phyloP scores from a whole-genome alignment of 2,888 invertebrate species.

The Phania funesta region DNA sequence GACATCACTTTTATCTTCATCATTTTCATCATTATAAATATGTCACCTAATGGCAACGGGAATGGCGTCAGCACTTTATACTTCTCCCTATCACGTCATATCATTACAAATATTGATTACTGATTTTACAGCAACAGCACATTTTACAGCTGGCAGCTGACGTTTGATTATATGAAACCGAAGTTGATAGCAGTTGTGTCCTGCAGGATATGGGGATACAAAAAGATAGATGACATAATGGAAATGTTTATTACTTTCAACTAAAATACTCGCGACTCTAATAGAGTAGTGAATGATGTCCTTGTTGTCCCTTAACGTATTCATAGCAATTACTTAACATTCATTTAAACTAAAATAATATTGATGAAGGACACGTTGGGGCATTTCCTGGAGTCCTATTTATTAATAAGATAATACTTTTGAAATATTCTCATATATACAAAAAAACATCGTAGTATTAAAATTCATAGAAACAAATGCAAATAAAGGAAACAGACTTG shows the following conservation, averaged over 20 bases:
- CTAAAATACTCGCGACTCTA: not conserved
- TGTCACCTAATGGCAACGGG: slow-evolving; percentile 43
- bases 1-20: slow-evolving; percentile 6
- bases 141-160: slow-evolving; percentile 60
- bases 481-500: no score
- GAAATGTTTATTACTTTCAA: not conserved
- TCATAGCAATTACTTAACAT: not conserved
- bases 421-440: no score
- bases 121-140: slow-evolving; percentile 45
- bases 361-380: no score
- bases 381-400: no score
- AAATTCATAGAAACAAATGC: no score
- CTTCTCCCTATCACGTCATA: slow-evolving; percentile 32
- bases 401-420: no score
- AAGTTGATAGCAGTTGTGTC: not conserved
- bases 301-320: not conserved
- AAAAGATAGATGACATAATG: slow-evolving; percentile 20
- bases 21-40: slow-evolving; percentile 26
- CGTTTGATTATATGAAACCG: slow-evolving; percentile 21
- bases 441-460: no score
- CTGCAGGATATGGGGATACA: not conserved
- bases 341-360: no score
- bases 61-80: slow-evolving; percentile 23
- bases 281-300: not conserved
- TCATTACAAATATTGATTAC: slow-evolving; percentile 57